Conservation (phyloP, 2,797 vertebrate species). For the Enoplosus armatus region DNA sequence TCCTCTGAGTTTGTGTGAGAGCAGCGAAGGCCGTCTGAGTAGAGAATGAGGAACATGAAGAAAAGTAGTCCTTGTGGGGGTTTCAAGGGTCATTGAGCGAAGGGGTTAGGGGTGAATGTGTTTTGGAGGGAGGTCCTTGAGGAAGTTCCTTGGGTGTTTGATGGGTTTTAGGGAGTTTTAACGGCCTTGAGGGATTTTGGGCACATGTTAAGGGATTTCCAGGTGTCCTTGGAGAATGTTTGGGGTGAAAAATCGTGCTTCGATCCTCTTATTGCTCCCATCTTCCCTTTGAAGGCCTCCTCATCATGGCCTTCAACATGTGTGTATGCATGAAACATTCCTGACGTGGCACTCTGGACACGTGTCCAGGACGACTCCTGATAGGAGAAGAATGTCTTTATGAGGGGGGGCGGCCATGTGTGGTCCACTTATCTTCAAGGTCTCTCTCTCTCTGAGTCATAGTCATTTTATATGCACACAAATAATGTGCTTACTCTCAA, state of each 20-base stretch:
- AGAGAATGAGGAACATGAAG: background rate
- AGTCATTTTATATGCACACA: background rate
- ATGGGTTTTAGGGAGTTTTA: background rate
- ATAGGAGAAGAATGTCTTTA: conserved; percentile 1
- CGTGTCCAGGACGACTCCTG: background rate
- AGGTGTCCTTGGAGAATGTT: background rate
- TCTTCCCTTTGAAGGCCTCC: background rate
- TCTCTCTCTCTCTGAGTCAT: background rate
- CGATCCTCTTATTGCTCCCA: background rate
- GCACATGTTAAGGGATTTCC: background rate
- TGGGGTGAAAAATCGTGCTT: no score
- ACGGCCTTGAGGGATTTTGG: background rate
- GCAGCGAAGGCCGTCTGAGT: background rate
- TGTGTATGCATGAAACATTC: background rate
- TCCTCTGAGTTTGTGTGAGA: conserved; percentile 24
- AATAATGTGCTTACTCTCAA: background rate
- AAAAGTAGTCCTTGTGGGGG: background rate
- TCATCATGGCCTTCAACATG: background rate
- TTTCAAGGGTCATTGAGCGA: background rate
- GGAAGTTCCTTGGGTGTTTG: background rate
- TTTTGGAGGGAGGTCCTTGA: background rate
- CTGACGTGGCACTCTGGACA: background rate
- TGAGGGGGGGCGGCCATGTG: background rate
- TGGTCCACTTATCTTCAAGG: background rate
- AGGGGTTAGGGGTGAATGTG: background rate